Conservation (phyloP, 2,113 vertebrate species). For the Sander lucioperca region DNA sequence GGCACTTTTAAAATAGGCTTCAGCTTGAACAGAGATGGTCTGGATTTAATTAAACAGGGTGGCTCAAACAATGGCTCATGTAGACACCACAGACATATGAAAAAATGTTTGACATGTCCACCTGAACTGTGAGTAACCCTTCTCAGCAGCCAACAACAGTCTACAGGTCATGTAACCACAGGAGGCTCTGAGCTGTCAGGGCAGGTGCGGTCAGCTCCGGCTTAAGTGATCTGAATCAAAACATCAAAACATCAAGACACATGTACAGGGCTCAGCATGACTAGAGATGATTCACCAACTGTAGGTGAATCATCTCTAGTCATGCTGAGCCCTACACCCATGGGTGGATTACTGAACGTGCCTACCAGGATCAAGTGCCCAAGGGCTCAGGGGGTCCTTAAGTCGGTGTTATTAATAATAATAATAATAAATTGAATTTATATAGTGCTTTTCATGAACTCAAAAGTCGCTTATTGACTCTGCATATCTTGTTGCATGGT, state of each 20-base stretch:
- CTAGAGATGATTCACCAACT: too few species aligned
- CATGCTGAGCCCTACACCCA: not conserved
- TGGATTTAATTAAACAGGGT: not conserved
- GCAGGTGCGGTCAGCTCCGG: conserved; percentile 15
- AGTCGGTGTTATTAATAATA: too few species aligned
- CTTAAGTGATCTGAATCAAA: conserved; percentile 44
- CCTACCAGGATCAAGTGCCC: too few species aligned
- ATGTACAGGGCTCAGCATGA: too few species aligned
- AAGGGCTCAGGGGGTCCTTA: too few species aligned
- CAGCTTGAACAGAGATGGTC: not conserved
- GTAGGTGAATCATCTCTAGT: not conserved
- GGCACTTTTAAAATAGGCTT: not conserved
- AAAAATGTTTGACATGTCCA: not conserved
- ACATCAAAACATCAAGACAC: not conserved
- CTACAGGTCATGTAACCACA: not conserved
- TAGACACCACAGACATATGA: not conserved
- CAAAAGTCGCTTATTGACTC: too few species aligned
- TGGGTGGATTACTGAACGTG: too few species aligned
- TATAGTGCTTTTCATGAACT: too few species aligned
- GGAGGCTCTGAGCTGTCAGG: not conserved
- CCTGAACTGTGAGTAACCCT: not conserved
- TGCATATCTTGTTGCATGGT: too few species aligned
- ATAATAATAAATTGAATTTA: too few species aligned
- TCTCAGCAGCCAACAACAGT: not conserved
- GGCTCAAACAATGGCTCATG: conserved; percentile 7